These are phyloP conservation scores for Neopipo cinnamomea DNA, from an alignment of 2,113 vertebrate species.

Conservation along the genomic window DNA sequence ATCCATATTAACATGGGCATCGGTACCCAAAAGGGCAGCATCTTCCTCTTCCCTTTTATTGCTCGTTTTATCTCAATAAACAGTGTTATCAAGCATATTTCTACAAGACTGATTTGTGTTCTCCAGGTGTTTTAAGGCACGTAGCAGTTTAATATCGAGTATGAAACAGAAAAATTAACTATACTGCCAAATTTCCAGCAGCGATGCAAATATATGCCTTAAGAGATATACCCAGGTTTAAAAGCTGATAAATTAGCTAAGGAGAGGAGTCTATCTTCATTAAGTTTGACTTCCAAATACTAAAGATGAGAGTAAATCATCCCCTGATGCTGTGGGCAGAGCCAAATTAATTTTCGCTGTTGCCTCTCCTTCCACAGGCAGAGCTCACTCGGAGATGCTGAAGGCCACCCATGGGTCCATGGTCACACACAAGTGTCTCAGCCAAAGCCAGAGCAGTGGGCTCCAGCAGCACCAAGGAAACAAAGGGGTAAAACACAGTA, in stretches of 20 bases:
- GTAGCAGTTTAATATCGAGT: neutral
- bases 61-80: neutral
- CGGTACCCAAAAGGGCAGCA: neutral
- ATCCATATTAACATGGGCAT: neutral
- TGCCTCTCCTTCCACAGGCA: neutral
- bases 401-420: accelerated
- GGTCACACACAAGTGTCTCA: neutral
- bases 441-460: neutral
- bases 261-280: slow-evolving; percentile 20
- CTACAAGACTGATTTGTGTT: neutral
- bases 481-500: neutral
- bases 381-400: neutral
- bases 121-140: neutral
- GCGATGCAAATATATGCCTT: neutral
- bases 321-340: neutral
- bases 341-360: neutral
- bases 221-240: neutral
- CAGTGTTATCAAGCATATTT: neutral
- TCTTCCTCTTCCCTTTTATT: neutral
- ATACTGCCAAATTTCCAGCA: neutral
- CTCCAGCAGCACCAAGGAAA: neutral
- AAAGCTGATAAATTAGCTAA: slow-evolving; percentile 25
- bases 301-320: slow-evolving; percentile 22
- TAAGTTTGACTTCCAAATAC: slow-evolving; percentile 25
- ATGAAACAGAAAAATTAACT: neutral